phyloP scores from a whole-genome alignment of 2,888 invertebrate species.

The Nymphalis urticae region DNA sequence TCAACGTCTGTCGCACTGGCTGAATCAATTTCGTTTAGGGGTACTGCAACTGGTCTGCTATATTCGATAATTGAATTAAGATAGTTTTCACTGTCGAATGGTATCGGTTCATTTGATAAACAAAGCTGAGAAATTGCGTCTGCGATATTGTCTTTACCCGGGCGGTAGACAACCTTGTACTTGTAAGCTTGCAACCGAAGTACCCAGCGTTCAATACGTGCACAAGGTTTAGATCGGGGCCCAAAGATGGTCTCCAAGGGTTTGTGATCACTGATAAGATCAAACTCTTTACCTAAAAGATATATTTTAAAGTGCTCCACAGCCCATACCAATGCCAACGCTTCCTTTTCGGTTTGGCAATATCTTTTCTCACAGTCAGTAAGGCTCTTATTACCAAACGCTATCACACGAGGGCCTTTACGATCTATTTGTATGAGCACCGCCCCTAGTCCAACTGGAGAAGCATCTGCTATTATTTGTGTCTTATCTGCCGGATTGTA shows the following conservation, averaged over 20 bases:
- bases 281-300: conserved; percentile 42
- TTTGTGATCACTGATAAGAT: conserved; percentile 47
- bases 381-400: conserved; percentile 42
- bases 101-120: not conserved
- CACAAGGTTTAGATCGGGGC: conserved; percentile 47
- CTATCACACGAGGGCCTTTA: conserved; percentile 43
- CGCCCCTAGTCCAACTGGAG: conserved; percentile 40
- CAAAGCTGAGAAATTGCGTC: conserved; percentile 43
- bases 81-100: conserved; percentile 11
- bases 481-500: conserved; percentile 38
- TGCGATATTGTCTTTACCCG: conserved; percentile 46
- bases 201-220: conserved; percentile 51
- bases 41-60: conserved; percentile 28
- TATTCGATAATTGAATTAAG: conserved; percentile 32
- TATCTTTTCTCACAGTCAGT: conserved; percentile 43
- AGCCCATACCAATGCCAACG: conserved; percentile 43
- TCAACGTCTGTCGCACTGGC: conserved; percentile 32
- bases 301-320: conserved; percentile 41
- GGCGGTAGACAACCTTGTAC: conserved; percentile 44
- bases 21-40: conserved; percentile 25
- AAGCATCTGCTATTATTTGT: conserved; percentile 41
- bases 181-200: conserved; percentile 45
- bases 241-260: conserved; percentile 52
- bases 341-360: conserved; percentile 47
- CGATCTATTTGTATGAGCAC: conserved; percentile 36